Evolutionary conservation across 2,888 invertebrate species (phyloP).

Genomic region (Leptinotarsa peninsularis): DNA sequence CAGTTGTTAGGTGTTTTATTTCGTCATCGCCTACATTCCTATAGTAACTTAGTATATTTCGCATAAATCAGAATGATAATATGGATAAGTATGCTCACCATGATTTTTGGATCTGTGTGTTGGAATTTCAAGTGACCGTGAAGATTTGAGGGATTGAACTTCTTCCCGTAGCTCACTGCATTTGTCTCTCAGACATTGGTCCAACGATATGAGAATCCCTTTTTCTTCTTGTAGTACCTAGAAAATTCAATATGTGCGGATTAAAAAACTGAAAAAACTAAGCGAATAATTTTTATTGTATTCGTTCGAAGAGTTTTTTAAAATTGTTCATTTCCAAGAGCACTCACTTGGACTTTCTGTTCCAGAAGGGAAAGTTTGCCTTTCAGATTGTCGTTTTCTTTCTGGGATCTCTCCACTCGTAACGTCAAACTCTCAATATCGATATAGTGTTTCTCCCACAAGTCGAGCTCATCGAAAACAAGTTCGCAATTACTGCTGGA

Average conservation of each 20-base stretch:
- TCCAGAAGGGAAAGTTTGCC: slow-evolving; percentile 79
- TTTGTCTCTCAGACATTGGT: slow-evolving; percentile 80
- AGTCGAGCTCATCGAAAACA: slow-evolving; percentile 77
- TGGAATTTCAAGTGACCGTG: slow-evolving; percentile 63
- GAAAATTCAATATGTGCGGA: slow-evolving; percentile 54
- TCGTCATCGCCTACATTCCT: too few species aligned
- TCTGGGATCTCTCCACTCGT: slow-evolving; percentile 77
- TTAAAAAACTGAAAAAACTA: too few species aligned
- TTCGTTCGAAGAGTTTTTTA: not conserved
- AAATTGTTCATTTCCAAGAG: not conserved
- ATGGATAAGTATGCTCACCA: slow-evolving; percentile 32
- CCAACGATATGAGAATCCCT: slow-evolving; percentile 78
- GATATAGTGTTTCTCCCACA: slow-evolving; percentile 82
- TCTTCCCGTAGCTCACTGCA: slow-evolving; percentile 82
- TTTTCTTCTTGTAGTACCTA: slow-evolving; percentile 85
- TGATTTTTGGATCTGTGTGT: slow-evolving; percentile 37
- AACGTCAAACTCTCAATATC: slow-evolving; percentile 82
- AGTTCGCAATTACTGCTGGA: slow-evolving; percentile 74
- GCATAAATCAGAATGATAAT: not conserved
- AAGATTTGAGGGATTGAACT: slow-evolving; percentile 73
- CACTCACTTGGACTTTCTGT: slow-evolving; percentile 75
- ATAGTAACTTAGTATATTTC: too few species aligned
- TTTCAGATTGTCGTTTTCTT: slow-evolving; percentile 74
- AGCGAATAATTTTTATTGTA: not conserved
- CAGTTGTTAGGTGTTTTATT: too few species aligned